phyloP scores from a whole-genome alignment of 2,888 invertebrate species.

The Hesperia comma region DNA sequence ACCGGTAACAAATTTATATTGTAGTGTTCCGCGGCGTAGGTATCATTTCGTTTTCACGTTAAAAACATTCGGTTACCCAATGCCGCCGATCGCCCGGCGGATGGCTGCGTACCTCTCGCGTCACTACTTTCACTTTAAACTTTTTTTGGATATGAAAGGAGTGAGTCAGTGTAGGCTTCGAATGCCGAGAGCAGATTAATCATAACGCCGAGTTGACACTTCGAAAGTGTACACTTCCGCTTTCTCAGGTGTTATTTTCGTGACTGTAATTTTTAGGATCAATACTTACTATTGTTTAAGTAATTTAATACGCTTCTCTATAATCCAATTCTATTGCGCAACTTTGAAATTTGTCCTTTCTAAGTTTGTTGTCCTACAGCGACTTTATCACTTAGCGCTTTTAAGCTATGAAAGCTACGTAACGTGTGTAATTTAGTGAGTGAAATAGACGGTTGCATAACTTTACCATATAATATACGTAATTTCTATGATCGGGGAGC shows the following conservation, averaged over 20 bases:
- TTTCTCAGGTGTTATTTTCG: constrained; percentile 39
- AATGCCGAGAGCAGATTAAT: constrained; percentile 45
- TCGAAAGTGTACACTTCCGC: constrained; percentile 28
- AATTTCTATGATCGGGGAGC: constrained; percentile 43
- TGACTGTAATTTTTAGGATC: background rate
- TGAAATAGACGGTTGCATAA: constrained; percentile 40
- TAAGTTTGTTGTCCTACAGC: background rate
- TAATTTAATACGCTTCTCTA: constrained; percentile 18
- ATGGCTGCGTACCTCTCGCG: constrained; percentile 66
- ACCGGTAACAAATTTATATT: background rate
- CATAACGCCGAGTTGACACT: constrained; percentile 31
- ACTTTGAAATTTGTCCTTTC: background rate
- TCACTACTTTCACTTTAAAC: constrained; percentile 78
- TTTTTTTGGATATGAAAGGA: constrained; percentile 65
- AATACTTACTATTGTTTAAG: too few species aligned
- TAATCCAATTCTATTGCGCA: too few species aligned
- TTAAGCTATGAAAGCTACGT: background rate
- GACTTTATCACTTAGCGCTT: background rate
- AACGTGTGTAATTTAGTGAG: constrained; percentile 33
- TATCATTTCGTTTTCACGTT: constrained; percentile 57
- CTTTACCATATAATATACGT: constrained; percentile 37
- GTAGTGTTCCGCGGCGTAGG: background rate
- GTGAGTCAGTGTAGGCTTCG: constrained; percentile 47
- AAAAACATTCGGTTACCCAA: constrained; percentile 73
- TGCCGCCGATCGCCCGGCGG: constrained; percentile 48